Evolutionary conservation across 2,113 vertebrate genomes (phyloP).

Genomic region (Echinops telfairi): DNA sequence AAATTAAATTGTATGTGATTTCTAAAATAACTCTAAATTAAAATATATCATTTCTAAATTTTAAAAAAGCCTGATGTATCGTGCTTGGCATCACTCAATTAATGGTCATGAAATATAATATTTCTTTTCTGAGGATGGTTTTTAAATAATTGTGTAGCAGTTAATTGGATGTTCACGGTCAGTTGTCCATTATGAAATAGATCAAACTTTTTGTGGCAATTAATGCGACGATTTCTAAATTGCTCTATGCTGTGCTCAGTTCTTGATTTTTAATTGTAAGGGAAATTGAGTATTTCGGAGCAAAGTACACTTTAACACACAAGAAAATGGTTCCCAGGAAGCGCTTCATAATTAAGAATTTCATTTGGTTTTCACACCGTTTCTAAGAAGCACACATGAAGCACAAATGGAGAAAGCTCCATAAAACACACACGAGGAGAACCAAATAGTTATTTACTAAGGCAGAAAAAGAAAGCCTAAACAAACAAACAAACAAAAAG

Average conservation of each 20-base stretch:
- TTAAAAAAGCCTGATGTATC: slow-evolving; percentile 1
- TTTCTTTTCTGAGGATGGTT: slow-evolving; percentile 79
- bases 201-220: slow-evolving; percentile 75
- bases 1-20: slow-evolving; percentile 63
- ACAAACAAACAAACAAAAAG: slow-evolving; percentile 54
- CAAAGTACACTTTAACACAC: slow-evolving; percentile 78
- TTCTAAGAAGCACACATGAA: slow-evolving; percentile 84
- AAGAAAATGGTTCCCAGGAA: slow-evolving; percentile 85
- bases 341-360: slow-evolving; percentile 87
- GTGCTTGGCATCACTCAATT: slow-evolving; percentile 41
- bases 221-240: slow-evolving; percentile 79
- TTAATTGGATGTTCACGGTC: slow-evolving; percentile 75
- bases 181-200: slow-evolving; percentile 78
- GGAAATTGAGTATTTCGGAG: slow-evolving; percentile 85
- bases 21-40: not conserved
- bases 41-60: slow-evolving; percentile 26
- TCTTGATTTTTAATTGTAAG: slow-evolving; percentile 82
- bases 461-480: too few species aligned
- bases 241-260: slow-evolving; percentile 75
- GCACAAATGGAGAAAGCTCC: slow-evolving; percentile 81
- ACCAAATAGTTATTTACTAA: slow-evolving; percentile 75
- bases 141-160: slow-evolving; percentile 61
- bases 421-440: slow-evolving; percentile 82
- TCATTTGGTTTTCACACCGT: slow-evolving; percentile 85
- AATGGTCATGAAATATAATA: slow-evolving; percentile 75